phyloP scores from a whole-genome alignment of 2,797 vertebrate genomes.

The Protosalanx chinensis region DNA sequence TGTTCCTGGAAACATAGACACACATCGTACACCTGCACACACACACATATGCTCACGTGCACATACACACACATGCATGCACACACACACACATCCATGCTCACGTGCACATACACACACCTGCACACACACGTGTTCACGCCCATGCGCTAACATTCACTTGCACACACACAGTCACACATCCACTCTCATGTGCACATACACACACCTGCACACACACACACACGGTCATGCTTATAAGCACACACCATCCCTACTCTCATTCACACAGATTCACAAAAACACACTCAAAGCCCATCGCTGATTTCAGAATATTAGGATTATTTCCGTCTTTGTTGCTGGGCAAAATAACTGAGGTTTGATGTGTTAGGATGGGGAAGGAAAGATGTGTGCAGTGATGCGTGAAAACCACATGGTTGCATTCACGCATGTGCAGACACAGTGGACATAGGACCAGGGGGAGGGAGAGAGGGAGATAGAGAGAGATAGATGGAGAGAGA shows the following conservation, averaged over 20 bases:
- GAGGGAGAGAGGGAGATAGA: no score
- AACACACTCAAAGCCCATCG: background rate
- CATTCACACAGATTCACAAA: background rate
- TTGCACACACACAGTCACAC: background rate
- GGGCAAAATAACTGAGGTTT: no score
- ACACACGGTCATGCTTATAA: background rate
- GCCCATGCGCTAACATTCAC: no score
- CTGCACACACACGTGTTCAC: background rate
- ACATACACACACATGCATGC: conserved; percentile 4
- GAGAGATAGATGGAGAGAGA: conserved; percentile 3
- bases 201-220: background rate
- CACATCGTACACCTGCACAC: background rate
- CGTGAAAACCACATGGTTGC: no score
- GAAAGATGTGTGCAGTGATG: no score
- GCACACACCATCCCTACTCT: background rate
- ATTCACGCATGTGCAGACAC: no score
- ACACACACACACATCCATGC: conserved; percentile 6
- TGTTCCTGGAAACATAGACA: background rate
- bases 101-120: background rate
- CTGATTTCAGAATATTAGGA: background rate
- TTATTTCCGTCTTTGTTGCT: no score
- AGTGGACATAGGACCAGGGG: no score
- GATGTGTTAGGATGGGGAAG: no score
- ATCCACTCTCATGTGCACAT: background rate
- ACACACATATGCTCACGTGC: background rate